phyloP scores from a whole-genome alignment of 2,113 vertebrate genomes.

The Vombatus ursinus region DNA sequence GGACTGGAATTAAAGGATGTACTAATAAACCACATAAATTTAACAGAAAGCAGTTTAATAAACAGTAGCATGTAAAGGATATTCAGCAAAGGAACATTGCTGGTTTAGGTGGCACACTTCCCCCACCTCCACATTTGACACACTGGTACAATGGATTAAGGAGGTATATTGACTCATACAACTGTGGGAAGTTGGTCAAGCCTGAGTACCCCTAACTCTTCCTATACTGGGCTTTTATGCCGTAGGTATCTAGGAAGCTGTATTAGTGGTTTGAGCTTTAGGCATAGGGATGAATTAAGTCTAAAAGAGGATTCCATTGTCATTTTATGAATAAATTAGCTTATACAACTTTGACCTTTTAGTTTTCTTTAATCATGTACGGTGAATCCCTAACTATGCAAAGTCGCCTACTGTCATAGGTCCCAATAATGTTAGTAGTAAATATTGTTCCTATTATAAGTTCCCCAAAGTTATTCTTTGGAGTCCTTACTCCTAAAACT shows the following conservation, averaged over 20 bases:
- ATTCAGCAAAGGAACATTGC: background rate
- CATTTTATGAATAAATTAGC: background rate
- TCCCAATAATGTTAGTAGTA: background rate
- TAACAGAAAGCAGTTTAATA: background rate
- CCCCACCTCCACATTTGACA: background rate
- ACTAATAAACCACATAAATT: background rate
- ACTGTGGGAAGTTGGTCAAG: background rate
- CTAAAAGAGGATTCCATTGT: conserved; percentile 4
- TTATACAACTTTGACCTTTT: background rate
- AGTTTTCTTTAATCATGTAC: background rate
- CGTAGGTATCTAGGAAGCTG: background rate
- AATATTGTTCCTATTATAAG: background rate
- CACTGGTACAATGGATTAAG: background rate
- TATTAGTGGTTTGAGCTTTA: background rate
- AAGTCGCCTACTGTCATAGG: background rate
- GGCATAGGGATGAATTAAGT: background rate
- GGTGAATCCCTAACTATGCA: background rate
- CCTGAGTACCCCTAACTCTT: background rate
- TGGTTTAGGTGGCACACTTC: background rate
- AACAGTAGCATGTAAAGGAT: background rate
- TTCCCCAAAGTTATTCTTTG: background rate
- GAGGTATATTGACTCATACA: background rate
- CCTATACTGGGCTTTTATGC: background rate
- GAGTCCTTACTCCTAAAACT: background rate
- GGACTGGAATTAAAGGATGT: background rate